Base-by-base conservation (phyloP, 2,888 invertebrate species). In the Apotomis capreana region DNA sequence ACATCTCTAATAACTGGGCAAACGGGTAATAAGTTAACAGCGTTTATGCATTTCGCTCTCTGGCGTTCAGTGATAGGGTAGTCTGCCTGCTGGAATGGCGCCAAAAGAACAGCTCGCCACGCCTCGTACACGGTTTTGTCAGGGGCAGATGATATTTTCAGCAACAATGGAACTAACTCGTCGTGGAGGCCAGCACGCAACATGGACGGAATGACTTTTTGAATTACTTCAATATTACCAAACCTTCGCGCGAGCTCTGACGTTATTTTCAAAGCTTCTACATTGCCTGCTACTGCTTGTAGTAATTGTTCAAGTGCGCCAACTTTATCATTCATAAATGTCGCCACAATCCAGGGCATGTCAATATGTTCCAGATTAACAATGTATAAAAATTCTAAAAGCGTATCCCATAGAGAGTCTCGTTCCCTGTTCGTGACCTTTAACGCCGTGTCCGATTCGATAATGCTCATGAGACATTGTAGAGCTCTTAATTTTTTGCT, bases 21-120 rank as follows among this genome's bases (percentile, higher is more conserved):
- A 51, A 90, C 79, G 1, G 93, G 92, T 74, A 94, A 81, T 69
- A 93, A 82, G 83, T 92, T 94, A 72, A 94, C 81, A 68, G 88
- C 87, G 76, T 89, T 89, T 46, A 92, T 78, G 81, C 94, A 94
- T 76, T 89, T 90, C 0, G 77, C 75, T 80, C 86, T 91, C 80
- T 94, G 94, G 46, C 87, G 87, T 75, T 91, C 93, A 52, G 92
- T 92, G 64, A 94, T 89, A 49, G 94, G 93, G 77, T 91, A 90
- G 79, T 94, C 94, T 1, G 93, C 92, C 8, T 84, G 84, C 84
- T 91, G 89, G 75, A 94, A 94, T 15, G 94, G 94, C 59, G 86
- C 86, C 73, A 93, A 78, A 68, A 93, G 85, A 74, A 92, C 85
- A 8, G 90, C 85, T 67, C 89, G 87, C 93, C 93, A 94, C 64